Percentiles rank a stretch among this genome's conserved stretches.
phyloP scores from a whole-genome alignment of 2,888 invertebrate species.

The Xanthorhoe designata region DNA sequence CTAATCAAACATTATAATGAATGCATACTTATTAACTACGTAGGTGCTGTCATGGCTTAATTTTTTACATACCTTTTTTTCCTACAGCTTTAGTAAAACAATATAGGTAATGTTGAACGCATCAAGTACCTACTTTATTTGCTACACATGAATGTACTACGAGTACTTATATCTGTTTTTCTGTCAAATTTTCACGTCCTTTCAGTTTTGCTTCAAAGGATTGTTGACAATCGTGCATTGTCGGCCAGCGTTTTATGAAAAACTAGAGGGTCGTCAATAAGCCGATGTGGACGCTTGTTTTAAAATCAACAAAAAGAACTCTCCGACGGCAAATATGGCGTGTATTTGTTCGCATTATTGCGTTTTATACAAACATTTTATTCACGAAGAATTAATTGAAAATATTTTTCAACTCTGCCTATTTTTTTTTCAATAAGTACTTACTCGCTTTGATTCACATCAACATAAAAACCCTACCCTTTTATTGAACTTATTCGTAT shows the following conservation, averaged over 20 bases:
- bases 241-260: conserved; percentile 2
- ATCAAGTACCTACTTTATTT: no score
- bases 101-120: no score
- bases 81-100: no score
- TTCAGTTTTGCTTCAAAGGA: neutral
- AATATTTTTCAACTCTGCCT: neutral
- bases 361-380: conserved; percentile 28
- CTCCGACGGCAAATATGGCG: conserved; percentile 46
- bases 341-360: conserved; percentile 38
- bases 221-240: neutral
- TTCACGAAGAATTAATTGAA: neutral
- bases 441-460: neutral
- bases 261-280: conserved; percentile 31
- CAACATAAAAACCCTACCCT: no score
- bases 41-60: no score
- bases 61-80: no score
- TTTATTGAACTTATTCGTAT: no score
- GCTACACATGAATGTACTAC: no score
- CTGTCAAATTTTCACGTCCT: neutral
- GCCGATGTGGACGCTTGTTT: conserved; percentile 29
- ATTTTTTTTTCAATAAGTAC: neutral
- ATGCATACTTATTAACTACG: no score
- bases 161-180: neutral
- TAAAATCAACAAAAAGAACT: conserved; percentile 49
- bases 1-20: no score